A percentile compares a stretch with the other conserved stretches of the same genome.
Evolutionary conservation across 2,797 vertebrate species (phyloP).

Genomic region (Microhierax caerulescens): DNA sequence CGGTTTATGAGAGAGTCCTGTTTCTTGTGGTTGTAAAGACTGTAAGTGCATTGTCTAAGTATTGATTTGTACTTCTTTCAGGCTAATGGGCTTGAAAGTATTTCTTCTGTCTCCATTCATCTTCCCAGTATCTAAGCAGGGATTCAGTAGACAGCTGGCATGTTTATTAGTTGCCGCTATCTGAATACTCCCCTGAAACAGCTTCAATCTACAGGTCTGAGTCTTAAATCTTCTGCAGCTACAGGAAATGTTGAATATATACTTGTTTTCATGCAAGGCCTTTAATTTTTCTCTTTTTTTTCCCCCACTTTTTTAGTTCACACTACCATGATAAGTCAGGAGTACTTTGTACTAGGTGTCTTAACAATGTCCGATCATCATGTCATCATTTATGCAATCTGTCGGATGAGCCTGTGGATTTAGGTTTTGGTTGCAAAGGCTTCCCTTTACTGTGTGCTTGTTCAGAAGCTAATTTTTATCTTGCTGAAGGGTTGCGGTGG

Average conservation of each 20-base stretch:
- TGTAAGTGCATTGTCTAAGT: not conserved
- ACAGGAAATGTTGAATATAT: not conserved
- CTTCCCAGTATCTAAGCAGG: not conserved
- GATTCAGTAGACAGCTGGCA: not conserved
- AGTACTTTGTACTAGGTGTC: not conserved
- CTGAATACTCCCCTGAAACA: not conserved
- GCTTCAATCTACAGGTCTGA: not conserved
- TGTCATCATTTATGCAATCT: rapidly evolving
- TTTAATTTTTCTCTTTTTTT: too few relatives aligned
- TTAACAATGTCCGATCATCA: not conserved
- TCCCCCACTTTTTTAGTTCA: not conserved
- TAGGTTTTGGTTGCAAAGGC: not conserved
- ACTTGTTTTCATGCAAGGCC: too few relatives aligned
- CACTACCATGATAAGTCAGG: too few relatives aligned
- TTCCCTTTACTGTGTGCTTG: not conserved
- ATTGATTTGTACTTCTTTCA: not conserved
- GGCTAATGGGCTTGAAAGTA: not conserved
- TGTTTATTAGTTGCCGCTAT: not conserved
- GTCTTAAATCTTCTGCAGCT: not conserved
- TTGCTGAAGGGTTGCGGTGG: not conserved
- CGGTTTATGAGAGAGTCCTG: not conserved
- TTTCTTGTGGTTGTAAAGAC: not conserved
- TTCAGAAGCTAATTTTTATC: not conserved
- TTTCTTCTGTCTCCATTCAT: not conserved
- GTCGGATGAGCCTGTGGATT: not conserved